Evolutionary conservation across 2,797 vertebrate genomes (phyloP), one percentile per base, ranked within the genome.

Genomic region (Crocodylus rhombifer): DNA sequence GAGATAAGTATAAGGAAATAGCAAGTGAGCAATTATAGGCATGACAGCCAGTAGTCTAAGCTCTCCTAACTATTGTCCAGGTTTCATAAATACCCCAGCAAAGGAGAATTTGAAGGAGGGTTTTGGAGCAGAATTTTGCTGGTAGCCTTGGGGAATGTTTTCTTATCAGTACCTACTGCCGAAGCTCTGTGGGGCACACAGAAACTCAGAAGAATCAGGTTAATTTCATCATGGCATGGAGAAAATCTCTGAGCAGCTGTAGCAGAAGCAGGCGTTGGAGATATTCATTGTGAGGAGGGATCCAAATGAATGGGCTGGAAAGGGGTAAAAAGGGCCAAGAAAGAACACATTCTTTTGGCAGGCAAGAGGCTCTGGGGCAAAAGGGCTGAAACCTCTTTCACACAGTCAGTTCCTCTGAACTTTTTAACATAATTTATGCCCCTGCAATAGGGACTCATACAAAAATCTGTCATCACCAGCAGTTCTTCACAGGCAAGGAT

Each of bases 331-430:
- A 25, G 36, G 4, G 65, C n/a, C 6, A 14, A 30, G 18, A 33
- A 30, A 67, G 33, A 1, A 1, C 4, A 8, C 56, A 5, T 25
- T 10, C 0, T 11, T 61, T n/a, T 65, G 64, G 5, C 4, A 1
- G 76, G 55, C 4, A 42, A 67, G 65, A 33, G 73, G 20, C 17
- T 83, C 61, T 21, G 18, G 63, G 3, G 71, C 26, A 77, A 82
- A 84, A 60, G 3, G 4, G 18, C 16, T 84, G 69, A 55, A 87
- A 15, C 1, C 4, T 67, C 5, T 73, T 85, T 67, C n/a, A 33
- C 8, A 33, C 7, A 58, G 3, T 14, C 58, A 7, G 26, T 57
- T 36, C 10, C 61, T 8, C 77, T 76, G 12, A 55, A 33, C 8
- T 65, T 51, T 5, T 85, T 83, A 79, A 33, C 3, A 4, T 2